Conservation (phyloP, 1,140 invertebrate species). For the Drosophila nigrodunni region DNA sequence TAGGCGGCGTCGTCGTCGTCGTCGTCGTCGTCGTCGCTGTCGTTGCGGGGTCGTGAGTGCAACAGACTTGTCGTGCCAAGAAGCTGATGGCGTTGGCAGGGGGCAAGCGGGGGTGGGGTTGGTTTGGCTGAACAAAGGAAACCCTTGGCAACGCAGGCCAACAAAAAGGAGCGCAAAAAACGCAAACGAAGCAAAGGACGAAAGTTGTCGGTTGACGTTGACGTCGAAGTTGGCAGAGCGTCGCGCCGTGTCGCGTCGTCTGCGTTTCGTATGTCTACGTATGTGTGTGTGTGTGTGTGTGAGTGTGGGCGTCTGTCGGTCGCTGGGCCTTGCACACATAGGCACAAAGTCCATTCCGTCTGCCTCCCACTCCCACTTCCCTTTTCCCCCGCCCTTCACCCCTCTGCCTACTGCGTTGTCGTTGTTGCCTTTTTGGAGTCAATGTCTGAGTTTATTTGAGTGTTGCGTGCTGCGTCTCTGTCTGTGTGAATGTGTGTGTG, state of each 20-base stretch:
- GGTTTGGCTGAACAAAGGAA: slow-evolving; percentile 74
- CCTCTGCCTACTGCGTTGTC: slow-evolving; percentile 5
- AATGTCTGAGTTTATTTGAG: slow-evolving; percentile 74
- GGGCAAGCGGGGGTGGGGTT: slow-evolving; percentile 12
- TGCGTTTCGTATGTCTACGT: slow-evolving; percentile 10
- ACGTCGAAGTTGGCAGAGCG: slow-evolving; percentile 22
- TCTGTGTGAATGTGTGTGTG: slow-evolving; percentile 33
- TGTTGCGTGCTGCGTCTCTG: slow-evolving; percentile 50
- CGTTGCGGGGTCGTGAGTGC: slow-evolving; percentile 68
- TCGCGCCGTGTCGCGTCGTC: slow-evolving; percentile 48
- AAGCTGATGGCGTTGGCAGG: slow-evolving; percentile 1
- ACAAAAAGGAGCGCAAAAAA: slow-evolving; percentile 69
- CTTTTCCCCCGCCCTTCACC: background rate
- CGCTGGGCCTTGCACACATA: slow-evolving; percentile 34
- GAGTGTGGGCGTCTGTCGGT: slow-evolving; percentile 30
- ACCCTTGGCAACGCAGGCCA: slow-evolving; percentile 83
- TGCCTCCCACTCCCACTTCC: background rate
- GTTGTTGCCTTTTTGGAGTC: slow-evolving; percentile 63
- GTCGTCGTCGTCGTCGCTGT: slow-evolving; percentile 10
- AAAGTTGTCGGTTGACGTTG: slow-evolving; percentile 43
- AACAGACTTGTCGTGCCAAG: slow-evolving; percentile 69
- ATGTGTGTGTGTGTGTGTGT: slow-evolving; percentile 6
- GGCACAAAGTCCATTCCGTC: slow-evolving; percentile 34
- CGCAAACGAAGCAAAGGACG: slow-evolving; percentile 44
- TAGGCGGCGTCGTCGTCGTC: slow-evolving; percentile 42